Conservation (phyloP, 92 coral and sea anemone species). For the Anthopleura xanthogrammica region DNA sequence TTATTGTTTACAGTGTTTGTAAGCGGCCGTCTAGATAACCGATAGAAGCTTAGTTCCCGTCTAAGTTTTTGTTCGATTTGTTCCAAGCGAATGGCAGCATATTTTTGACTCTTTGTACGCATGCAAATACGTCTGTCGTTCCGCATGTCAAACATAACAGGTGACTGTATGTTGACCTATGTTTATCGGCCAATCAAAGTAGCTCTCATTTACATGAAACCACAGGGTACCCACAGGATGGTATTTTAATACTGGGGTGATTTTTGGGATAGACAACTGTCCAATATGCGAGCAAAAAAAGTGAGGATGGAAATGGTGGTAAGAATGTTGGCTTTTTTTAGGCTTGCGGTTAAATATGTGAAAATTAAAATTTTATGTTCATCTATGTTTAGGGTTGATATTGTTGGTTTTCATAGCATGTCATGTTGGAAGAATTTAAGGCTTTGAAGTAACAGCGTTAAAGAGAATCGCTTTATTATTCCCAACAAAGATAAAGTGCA, state of each 20-base stretch:
- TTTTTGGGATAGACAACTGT: not conserved
- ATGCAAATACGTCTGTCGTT: not conserved
- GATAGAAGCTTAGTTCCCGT: not conserved
- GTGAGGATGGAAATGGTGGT: not conserved
- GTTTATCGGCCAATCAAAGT: slow-evolving; percentile 16
- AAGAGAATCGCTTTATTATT: no score
- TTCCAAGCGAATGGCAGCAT: slow-evolving; percentile 13
- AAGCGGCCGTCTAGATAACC: not conserved
- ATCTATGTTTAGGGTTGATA: no score
- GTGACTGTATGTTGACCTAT: slow-evolving; percentile 4
- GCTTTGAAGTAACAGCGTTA: no score
- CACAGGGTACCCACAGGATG: slow-evolving; percentile 16
- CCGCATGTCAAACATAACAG: slow-evolving; percentile 20
- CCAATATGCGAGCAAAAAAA: no score
- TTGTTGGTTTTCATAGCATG: no score
- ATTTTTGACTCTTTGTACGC: slow-evolving; percentile 22
- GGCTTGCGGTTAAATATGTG: no score
- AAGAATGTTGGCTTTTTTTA: no score
- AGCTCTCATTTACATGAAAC: slow-evolving; percentile 12
- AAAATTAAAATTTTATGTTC: no score
- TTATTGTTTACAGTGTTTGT: not conserved
- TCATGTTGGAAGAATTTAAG: no score
- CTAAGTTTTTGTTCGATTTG: slow-evolving; percentile 6
- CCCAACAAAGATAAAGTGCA: no score
- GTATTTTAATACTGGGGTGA: not conserved